Evolutionary conservation across 2,797 vertebrate species (phyloP).

Genomic region (Pelobates cultripes): DNA sequence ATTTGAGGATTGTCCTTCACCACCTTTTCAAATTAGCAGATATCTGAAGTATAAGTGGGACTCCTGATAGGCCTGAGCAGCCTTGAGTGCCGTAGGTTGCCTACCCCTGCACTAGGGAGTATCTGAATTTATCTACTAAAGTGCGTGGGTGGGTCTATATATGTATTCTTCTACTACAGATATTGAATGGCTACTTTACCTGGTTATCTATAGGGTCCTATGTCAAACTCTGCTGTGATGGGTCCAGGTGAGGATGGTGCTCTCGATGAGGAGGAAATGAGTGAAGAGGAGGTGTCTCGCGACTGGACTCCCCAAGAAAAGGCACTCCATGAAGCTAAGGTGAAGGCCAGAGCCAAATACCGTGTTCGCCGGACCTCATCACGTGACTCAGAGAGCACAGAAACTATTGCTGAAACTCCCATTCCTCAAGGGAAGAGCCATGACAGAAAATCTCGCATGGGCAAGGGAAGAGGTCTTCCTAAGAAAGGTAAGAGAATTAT

Average conservation of each 20-base stretch:
- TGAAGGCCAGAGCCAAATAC: constrained; percentile 85
- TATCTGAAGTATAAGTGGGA: too few relatives aligned
- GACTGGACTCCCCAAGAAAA: constrained; percentile 87
- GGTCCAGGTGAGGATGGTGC: constrained; percentile 54
- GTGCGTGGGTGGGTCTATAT: too few relatives aligned
- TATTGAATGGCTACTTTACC: too few relatives aligned
- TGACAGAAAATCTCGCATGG: constrained; percentile 82
- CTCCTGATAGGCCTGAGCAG: too few relatives aligned
- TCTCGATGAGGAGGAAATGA: constrained; percentile 64
- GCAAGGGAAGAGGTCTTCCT: constrained; percentile 85
- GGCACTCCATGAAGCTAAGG: constrained; percentile 80
- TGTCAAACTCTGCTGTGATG: constrained; percentile 12
- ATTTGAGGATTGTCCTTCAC: too few relatives aligned
- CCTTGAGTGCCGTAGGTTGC: too few relatives aligned
- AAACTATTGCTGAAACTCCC: constrained; percentile 70
- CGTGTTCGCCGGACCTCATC: constrained; percentile 80
- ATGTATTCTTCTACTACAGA: too few relatives aligned
- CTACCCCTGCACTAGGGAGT: too few relatives aligned
- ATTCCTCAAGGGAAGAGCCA: constrained; percentile 78
- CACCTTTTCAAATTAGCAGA: too few relatives aligned
- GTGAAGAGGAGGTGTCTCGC: constrained; percentile 72
- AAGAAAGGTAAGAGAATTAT: constrained; percentile 85
- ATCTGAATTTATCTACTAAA: too few relatives aligned
- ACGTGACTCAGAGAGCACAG: constrained; percentile 78
- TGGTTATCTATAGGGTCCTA: neutral